Percentiles rank a stretch among this genome's conserved stretches.
Evolutionary conservation across 2,888 invertebrate species (phyloP).

Genomic region (Agrochola lychnidis): DNA sequence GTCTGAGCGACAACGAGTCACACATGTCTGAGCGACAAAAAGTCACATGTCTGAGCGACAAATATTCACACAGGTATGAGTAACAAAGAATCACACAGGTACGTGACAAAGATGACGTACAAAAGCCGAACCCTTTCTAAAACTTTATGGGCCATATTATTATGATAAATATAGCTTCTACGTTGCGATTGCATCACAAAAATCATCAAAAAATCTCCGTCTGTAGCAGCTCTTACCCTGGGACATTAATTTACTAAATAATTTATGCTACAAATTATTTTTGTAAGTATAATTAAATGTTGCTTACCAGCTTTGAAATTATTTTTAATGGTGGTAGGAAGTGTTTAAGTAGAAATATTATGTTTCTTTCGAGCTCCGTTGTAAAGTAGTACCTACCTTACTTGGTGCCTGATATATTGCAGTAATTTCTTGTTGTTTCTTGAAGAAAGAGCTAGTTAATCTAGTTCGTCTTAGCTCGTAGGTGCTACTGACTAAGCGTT

Average conservation of each 20-base stretch:
- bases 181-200: not conserved
- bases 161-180: not conserved
- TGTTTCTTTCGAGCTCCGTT: not conserved
- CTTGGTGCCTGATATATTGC: not conserved
- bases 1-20: no score
- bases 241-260: slow-evolving; percentile 9
- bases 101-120: no score
- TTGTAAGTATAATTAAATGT: slow-evolving; percentile 14
- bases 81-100: no score
- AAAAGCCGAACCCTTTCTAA: not conserved
- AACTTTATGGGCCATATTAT: no score
- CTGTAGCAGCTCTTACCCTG: not conserved
- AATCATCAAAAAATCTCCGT: not conserved
- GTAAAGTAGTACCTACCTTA: not conserved
- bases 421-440: slow-evolving; percentile 12
- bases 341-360: not conserved
- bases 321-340: not conserved
- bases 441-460: not conserved
- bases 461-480: not conserved
- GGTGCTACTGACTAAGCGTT: not conserved
- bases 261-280: slow-evolving; percentile 10
- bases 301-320: not conserved
- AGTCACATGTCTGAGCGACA: no score
- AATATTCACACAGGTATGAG: no score
- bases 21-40: no score